Evolutionary conservation across 2,888 invertebrate species (phyloP).

Genomic region (Thecocarcelia acutangulata): DNA sequence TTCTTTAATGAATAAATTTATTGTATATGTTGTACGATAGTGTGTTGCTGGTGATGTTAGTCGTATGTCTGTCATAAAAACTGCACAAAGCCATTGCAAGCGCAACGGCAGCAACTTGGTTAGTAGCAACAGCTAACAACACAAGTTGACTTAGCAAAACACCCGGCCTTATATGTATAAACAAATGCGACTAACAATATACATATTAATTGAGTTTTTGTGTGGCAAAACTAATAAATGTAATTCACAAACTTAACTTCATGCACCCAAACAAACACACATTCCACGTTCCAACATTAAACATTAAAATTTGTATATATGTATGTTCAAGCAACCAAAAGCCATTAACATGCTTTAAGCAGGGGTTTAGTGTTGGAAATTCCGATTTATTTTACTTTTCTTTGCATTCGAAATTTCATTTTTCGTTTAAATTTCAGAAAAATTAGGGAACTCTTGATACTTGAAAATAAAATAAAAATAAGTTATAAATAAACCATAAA

Average conservation of each 20-base stretch:
- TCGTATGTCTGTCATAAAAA: conserved; percentile 35
- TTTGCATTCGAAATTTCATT: too few relatives aligned
- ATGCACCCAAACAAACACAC: neutral
- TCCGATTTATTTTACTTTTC: neutral
- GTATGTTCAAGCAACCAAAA: neutral
- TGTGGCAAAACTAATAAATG: conserved; percentile 50
- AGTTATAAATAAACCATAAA: too few relatives aligned
- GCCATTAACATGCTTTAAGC: neutral
- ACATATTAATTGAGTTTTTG: conserved; percentile 61
- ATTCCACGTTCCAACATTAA: neutral
- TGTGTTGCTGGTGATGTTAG: conserved; percentile 37
- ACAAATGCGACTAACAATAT: conserved; percentile 15
- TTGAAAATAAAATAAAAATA: too few relatives aligned
- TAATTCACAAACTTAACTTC: neutral
- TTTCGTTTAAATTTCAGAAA: too few relatives aligned
- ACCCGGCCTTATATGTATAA: conserved; percentile 38
- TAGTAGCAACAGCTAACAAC: conserved; percentile 18
- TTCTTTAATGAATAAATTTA: neutral
- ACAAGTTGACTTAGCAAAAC: conserved; percentile 33
- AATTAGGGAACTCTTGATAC: too few relatives aligned
- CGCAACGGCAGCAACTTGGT: conserved; percentile 29
- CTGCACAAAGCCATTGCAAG: conserved; percentile 28
- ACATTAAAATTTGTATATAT: neutral
- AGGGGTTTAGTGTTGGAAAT: conserved; percentile 5
- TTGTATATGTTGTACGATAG: neutral